Evolutionary conservation across 2,113 vertebrate genomes (phyloP).

Genomic region (Columba livia): DNA sequence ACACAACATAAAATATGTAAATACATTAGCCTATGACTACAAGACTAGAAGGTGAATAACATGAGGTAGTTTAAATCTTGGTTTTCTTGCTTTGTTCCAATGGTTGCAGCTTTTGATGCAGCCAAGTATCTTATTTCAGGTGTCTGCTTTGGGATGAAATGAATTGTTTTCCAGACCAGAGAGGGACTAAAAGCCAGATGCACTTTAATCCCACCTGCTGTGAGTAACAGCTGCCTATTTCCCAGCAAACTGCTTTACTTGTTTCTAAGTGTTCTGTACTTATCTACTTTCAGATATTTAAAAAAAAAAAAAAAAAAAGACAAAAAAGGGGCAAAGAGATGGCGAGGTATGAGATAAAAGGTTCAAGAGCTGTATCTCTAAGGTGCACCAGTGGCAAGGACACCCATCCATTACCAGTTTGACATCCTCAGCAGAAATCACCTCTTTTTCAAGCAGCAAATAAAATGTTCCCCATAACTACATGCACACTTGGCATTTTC

Average conservation of each 20-base stretch:
- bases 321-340: not conserved
- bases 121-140: not conserved
- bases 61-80: not conserved
- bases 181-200: not conserved
- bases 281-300: not conserved
- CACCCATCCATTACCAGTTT: not conserved
- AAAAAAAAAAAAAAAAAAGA: not conserved
- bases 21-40: not conserved
- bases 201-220: not conserved
- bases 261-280: not conserved
- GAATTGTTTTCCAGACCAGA: not conserved
- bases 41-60: not conserved
- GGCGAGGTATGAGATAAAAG: not conserved
- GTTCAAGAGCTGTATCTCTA: not conserved
- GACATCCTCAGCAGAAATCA: not conserved
- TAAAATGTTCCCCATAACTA: not conserved
- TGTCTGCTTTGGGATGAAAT: not conserved
- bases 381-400: not conserved
- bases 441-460: not conserved
- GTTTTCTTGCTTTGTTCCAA: not conserved
- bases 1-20: not conserved
- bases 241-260: not conserved
- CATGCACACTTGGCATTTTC: fast-evolving
- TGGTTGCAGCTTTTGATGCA: not conserved
- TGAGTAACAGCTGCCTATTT: not conserved